phyloP scores from a whole-genome alignment of 2,888 invertebrate genomes.

The Trissonchulus sp. region DNA sequence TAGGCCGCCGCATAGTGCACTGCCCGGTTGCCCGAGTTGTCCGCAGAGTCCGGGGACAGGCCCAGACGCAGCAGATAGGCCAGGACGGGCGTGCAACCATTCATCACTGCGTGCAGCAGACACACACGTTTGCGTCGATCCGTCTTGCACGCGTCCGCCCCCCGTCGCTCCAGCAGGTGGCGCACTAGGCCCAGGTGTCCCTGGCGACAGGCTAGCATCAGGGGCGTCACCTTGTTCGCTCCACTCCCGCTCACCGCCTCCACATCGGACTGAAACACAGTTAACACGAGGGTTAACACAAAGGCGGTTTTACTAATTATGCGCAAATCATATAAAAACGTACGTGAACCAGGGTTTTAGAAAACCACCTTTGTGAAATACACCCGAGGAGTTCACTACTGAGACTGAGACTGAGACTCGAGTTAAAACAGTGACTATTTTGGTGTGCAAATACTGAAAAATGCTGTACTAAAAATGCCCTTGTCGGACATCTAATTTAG shows the following conservation, averaged over 20 bases:
- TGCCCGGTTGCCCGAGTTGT: constrained; percentile 54
- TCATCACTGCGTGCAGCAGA: constrained; percentile 58
- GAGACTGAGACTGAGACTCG: too few species aligned
- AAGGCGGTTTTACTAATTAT: not conserved
- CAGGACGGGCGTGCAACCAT: constrained; percentile 57
- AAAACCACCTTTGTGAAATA: too few species aligned
- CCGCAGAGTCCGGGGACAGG: constrained; percentile 55
- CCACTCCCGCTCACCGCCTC: not conserved
- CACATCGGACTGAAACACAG: constrained; percentile 36
- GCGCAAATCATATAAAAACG: not conserved
- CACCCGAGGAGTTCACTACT: not conserved
- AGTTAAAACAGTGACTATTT: too few species aligned
- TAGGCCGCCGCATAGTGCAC: constrained; percentile 51
- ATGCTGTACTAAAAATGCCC: too few species aligned
- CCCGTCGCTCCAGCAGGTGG: constrained; percentile 53
- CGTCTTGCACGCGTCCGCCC: constrained; percentile 42
- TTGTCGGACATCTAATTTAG: too few species aligned
- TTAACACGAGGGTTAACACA: constrained; percentile 52
- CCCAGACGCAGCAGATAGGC: constrained; percentile 56
- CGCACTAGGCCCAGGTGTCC: constrained; percentile 55
- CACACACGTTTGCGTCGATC: constrained; percentile 58
- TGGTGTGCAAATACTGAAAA: too few species aligned
- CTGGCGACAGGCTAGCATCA: constrained; percentile 56
- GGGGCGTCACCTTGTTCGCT: constrained; percentile 54
- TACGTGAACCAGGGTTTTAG: too few species aligned